phyloP scores from a whole-genome alignment of 2,888 invertebrate species.

The Caenorhabditis macrosperma region DNA sequence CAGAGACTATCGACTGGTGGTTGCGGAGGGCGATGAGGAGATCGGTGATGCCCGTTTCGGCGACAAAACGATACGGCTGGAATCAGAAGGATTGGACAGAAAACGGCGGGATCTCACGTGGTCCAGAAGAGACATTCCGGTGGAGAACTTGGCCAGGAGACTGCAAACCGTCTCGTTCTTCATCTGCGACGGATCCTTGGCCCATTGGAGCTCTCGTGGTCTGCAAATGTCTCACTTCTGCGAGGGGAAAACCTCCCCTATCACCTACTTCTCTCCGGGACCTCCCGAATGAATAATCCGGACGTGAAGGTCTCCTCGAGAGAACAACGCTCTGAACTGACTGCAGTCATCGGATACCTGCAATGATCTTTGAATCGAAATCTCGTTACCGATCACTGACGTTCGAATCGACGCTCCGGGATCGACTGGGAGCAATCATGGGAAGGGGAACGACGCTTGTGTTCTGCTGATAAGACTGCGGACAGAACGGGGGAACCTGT shows the following conservation, averaged over 20 bases:
- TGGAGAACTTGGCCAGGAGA: slow-evolving; percentile 52
- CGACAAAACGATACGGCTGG: slow-evolving; percentile 71
- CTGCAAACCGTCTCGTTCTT: slow-evolving; percentile 48
- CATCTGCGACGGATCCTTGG: slow-evolving; percentile 59
- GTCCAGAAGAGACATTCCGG: slow-evolving; percentile 54
- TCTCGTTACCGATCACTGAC: slow-evolving; percentile 9
- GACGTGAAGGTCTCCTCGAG: slow-evolving; percentile 64
- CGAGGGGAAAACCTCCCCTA: too few relatives aligned
- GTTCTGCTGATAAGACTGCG: slow-evolving; percentile 59
- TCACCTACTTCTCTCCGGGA: slow-evolving; percentile 60
- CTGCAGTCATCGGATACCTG: slow-evolving; percentile 58
- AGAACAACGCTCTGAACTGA: slow-evolving; percentile 56
- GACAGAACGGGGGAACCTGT: slow-evolving; percentile 63
- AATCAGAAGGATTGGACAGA: neutral
- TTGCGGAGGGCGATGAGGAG: slow-evolving; percentile 60
- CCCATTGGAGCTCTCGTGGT: slow-evolving; percentile 57
- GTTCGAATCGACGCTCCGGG: slow-evolving; percentile 53
- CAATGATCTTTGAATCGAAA: too few relatives aligned
- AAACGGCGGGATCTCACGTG: too few relatives aligned
- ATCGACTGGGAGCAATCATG: slow-evolving; percentile 40
- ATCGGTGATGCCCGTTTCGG: slow-evolving; percentile 69
- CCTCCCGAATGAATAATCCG: slow-evolving; percentile 61
- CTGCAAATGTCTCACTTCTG: slow-evolving; percentile 15
- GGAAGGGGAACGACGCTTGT: slow-evolving; percentile 57
- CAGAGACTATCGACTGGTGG: slow-evolving; percentile 32